phyloP scores from a whole-genome alignment of 37 sponge, comb jelly and placozoan species.

The Beroe forskalii region DNA sequence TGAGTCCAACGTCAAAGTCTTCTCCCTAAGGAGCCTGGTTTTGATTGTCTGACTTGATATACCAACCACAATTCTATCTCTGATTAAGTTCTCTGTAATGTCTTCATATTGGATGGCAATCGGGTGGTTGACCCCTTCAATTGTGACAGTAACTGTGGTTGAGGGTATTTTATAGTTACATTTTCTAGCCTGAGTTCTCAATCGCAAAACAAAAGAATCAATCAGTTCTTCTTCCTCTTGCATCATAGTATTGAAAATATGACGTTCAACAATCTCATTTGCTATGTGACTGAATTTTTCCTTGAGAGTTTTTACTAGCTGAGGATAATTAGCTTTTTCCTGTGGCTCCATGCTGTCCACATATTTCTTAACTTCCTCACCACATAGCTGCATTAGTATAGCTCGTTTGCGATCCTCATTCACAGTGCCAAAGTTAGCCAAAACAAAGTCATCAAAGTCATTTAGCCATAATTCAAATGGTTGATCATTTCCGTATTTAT shows the following conservation, averaged over 20 bases:
- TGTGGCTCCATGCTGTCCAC: no score
- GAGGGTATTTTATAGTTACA: neutral
- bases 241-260: conserved; percentile 14
- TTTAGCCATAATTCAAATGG: no score
- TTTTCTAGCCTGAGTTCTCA: no score
- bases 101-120: neutral
- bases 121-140: neutral
- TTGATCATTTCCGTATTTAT: no score
- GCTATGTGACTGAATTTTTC: no score
- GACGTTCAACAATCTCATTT: neutral
- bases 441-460: no score
- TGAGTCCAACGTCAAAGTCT: neutral
- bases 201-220: no score
- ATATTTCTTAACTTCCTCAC: neutral
- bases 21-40: neutral
- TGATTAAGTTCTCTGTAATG: neutral
- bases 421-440: neutral
- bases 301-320: no score
- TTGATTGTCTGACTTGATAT: neutral
- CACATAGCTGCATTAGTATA: neutral
- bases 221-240: no score
- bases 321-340: no score
- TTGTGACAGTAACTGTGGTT: neutral
- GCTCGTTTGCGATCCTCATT: neutral
- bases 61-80: neutral